These are phyloP conservation scores for Astreopora myriophthalma DNA, from an alignment of 64 coral and sea anemone species.

Conservation along the genomic window DNA sequence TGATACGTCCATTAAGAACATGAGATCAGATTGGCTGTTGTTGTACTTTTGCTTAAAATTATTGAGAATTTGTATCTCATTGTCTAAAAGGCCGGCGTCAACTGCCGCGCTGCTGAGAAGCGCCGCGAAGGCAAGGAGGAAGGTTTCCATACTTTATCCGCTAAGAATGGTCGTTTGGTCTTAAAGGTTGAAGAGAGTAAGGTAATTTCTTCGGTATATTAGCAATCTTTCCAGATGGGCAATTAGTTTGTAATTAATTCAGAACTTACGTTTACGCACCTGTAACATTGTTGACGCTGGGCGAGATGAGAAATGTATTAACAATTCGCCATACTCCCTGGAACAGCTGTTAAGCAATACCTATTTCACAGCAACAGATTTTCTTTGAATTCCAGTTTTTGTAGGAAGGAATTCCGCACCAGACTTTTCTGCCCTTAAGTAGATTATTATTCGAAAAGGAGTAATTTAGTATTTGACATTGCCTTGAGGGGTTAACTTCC, in stretches of 20 bases:
- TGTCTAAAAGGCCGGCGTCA: conserved; percentile 57
- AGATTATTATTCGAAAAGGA: too few species aligned
- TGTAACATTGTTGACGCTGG: neutral
- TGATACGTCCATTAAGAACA: conserved; percentile 91
- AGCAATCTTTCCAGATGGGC: neutral
- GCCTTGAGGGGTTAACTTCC: too few species aligned
- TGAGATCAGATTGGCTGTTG: conserved; percentile 92
- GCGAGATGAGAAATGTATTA: neutral
- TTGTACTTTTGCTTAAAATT: conserved; percentile 87
- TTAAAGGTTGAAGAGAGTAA: neutral
- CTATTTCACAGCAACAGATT: neutral
- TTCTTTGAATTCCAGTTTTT: too few species aligned
- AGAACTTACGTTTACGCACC: neutral
- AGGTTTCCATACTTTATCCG: neutral
- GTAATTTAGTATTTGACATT: too few species aligned
- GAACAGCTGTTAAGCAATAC: neutral
- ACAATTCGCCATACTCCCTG: neutral
- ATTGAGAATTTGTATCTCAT: conserved; percentile 61
- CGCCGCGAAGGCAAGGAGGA: neutral
- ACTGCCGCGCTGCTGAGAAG: neutral
- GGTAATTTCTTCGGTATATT: neutral
- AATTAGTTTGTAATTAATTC: neutral
- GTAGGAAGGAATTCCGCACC: too few species aligned
- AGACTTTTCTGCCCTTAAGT: too few species aligned
- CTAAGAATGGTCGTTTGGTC: neutral